A percentile compares a stretch with the other conserved stretches of the same genome.
Conservation (phyloP, 2,888 invertebrate genomes). For the Andrena bicolor region DNA sequence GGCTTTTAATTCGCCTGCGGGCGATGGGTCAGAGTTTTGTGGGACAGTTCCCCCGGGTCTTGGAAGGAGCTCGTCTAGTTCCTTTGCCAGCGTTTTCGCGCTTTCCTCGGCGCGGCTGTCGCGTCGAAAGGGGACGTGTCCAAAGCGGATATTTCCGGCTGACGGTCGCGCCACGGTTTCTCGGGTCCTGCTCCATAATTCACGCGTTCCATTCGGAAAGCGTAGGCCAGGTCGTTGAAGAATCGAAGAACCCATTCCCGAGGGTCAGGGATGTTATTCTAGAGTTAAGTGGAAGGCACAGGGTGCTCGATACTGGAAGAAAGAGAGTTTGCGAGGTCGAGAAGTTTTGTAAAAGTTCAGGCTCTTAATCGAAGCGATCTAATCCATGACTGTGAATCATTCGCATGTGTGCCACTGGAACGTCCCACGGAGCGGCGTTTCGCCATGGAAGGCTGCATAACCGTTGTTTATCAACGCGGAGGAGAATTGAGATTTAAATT, state of each 20-base stretch:
- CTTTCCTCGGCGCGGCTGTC: constrained; percentile 17
- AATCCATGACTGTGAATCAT: neutral
- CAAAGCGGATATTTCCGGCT: constrained; percentile 29
- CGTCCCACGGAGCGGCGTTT: neutral
- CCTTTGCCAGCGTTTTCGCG: neutral
- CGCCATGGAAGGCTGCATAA: neutral
- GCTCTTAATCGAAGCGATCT: no score
- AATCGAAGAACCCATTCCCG: neutral
- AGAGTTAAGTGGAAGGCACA: no score
- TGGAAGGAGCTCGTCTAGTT: neutral
- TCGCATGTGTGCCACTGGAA: constrained; percentile 19
- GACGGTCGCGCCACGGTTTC: neutral
- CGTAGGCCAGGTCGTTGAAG: neutral
- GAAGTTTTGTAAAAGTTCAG: no score
- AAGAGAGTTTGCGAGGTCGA: no score
- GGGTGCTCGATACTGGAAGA: no score
- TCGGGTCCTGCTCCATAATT: neutral
- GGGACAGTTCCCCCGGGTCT: constrained; percentile 35
- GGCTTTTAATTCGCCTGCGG: constrained; percentile 47
- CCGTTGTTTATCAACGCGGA: constrained; percentile 42
- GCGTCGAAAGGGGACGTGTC: neutral
- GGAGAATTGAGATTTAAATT: constrained; percentile 61
- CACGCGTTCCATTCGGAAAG: neutral
- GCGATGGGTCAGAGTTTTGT: constrained; percentile 39
- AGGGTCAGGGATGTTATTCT: no score